These are phyloP conservation scores for Chunga burmeisteri DNA, from an alignment of 2,113 vertebrate species.

Conservation along the genomic window DNA sequence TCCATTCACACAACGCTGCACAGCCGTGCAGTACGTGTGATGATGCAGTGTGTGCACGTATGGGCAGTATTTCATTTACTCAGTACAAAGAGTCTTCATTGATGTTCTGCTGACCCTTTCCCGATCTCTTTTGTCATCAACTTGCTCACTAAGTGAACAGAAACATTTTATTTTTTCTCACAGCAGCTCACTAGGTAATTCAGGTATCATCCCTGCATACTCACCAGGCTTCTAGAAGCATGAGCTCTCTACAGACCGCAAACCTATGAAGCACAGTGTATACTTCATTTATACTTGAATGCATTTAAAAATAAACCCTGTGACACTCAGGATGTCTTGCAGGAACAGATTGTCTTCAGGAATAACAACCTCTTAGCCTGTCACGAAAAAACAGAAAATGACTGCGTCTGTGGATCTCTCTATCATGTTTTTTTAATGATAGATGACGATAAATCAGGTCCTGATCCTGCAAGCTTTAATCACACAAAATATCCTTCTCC, in stretches of 20 bases:
- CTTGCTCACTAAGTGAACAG: not conserved
- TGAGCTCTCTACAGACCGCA: not conserved
- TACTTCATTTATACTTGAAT: not conserved
- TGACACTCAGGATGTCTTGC: not conserved
- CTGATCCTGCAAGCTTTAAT: not conserved
- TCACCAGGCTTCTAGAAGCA: not conserved
- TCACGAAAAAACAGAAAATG: not conserved
- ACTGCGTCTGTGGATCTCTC: not conserved
- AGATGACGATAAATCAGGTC: not conserved
- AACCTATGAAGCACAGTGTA: not conserved
- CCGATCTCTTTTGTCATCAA: not conserved
- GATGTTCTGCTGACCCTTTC: not conserved
- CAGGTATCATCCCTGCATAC: not conserved
- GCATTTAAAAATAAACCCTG: not conserved
- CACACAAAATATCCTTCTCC: not conserved
- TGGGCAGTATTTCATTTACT: not conserved
- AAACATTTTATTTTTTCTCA: not conserved
- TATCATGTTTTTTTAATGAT: not conserved
- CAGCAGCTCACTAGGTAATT: not conserved
- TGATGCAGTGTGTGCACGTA: not conserved
- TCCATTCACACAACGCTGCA: not conserved
- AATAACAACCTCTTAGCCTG: not conserved
- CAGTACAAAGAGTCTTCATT: not conserved
- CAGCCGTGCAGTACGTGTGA: fast-evolving
- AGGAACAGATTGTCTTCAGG: not conserved